A percentile compares a stretch with the other conserved stretches of the same genome.
Conservation (phyloP, 2,888 invertebrate genomes). For the Gastrophysa polygoni region DNA sequence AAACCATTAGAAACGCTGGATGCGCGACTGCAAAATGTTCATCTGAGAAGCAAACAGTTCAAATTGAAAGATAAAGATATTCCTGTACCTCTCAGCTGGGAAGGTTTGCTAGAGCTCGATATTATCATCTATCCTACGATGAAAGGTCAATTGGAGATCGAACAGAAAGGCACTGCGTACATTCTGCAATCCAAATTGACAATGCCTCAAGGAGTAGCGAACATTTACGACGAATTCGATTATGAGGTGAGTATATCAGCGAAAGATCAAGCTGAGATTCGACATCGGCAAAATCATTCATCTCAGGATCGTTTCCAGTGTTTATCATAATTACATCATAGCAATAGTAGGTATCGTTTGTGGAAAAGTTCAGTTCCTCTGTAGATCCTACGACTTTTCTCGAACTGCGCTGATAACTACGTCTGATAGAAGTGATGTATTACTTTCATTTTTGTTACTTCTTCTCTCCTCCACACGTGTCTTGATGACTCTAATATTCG, state of each 20-base stretch:
- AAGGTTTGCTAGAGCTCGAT: constrained; percentile 64
- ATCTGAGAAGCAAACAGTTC: constrained; percentile 46
- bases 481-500: constrained; percentile 27
- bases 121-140: constrained; percentile 65
- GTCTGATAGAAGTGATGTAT: constrained; percentile 32
- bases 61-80: constrained; percentile 49
- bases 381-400: constrained; percentile 27
- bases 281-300: no score
- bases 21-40: constrained; percentile 52
- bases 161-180: constrained; percentile 65
- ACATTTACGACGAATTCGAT: constrained; percentile 64
- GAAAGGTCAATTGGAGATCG: constrained; percentile 62
- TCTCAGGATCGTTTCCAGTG: no score
- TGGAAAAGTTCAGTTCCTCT: constrained; percentile 22
- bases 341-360: constrained; percentile 6
- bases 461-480: constrained; percentile 26
- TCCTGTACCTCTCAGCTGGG: constrained; percentile 62
- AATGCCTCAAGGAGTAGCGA: constrained; percentile 63
- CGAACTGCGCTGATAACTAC: constrained; percentile 29
- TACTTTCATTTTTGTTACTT: constrained; percentile 33
- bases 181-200: constrained; percentile 59
- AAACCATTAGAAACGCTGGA: constrained; percentile 54
- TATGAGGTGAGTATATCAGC: constrained; percentile 58
- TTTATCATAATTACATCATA: background rate
- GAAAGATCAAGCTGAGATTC: background rate